Evolutionary conservation across 64 coral and sea anemone genomes (phyloP).

Genomic region (Acropora tenuis): DNA sequence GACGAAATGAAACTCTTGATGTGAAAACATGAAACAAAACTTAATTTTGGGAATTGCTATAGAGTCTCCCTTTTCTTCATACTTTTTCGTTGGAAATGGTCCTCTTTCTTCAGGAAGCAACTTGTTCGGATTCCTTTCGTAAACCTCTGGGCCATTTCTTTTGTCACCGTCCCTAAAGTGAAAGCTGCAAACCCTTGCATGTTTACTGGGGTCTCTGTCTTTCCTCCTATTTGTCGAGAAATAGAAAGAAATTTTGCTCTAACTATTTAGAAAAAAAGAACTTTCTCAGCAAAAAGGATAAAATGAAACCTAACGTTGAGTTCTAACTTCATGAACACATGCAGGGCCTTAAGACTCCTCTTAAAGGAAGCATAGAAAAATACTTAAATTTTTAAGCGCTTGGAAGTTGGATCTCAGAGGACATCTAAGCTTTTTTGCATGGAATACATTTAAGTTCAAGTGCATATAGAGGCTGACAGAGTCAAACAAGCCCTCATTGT

Average conservation of each 20-base stretch:
- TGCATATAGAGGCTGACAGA: background rate
- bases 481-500: background rate
- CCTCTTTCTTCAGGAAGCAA: constrained; percentile 35
- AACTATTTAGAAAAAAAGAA: constrained; percentile 23
- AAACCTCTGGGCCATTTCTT: constrained; percentile 44
- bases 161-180: constrained; percentile 51
- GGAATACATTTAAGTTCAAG: background rate
- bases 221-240: constrained; percentile 20
- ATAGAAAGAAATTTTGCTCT: constrained; percentile 10
- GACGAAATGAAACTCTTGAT: too few relatives aligned
- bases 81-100: background rate
- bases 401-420: background rate
- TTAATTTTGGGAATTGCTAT: too few relatives aligned
- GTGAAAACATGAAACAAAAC: too few relatives aligned
- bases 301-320: constrained; percentile 8
- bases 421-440: background rate
- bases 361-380: background rate
- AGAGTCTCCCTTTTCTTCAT: constrained; percentile 11
- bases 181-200: constrained; percentile 48
- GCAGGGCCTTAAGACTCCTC: background rate
- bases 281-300: background rate
- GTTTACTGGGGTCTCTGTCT: constrained; percentile 41
- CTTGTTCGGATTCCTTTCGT: constrained; percentile 38
- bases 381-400: background rate
- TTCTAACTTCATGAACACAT: background rate